Conservation (phyloP, 2,888 invertebrate species). For the Chloroclystis v-ata region DNA sequence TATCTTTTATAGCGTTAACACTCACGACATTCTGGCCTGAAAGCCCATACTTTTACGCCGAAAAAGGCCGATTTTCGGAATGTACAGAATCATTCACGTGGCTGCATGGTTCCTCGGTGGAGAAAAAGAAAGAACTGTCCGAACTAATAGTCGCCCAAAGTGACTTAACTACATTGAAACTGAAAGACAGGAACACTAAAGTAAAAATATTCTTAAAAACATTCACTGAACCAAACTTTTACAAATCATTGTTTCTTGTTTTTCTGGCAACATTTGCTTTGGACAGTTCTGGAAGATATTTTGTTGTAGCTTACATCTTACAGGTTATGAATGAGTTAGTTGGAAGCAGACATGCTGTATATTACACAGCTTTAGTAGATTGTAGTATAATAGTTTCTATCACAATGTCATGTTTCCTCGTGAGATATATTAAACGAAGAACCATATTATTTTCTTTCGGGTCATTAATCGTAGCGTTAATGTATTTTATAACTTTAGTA, state of each 20-base stretch:
- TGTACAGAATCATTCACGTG: slow-evolving; percentile 38
- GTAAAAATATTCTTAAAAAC: slow-evolving; percentile 3
- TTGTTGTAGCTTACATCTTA: slow-evolving; percentile 7
- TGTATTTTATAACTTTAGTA: slow-evolving; percentile 2
- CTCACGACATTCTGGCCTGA: slow-evolving; percentile 42
- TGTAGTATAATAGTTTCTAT: background rate
- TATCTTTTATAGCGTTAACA: slow-evolving; percentile 30
- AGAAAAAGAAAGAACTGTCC: slow-evolving; percentile 35
- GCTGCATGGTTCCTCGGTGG: slow-evolving; percentile 33
- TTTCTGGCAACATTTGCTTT: slow-evolving; percentile 5
- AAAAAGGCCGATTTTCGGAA: slow-evolving; percentile 41
- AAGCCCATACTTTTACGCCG: slow-evolving; percentile 43
- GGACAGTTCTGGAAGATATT: slow-evolving; percentile 9
- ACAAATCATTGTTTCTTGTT: slow-evolving; percentile 26
- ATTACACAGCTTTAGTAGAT: slow-evolving; percentile 5
- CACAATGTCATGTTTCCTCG: slow-evolving; percentile 8
- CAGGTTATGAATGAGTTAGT: slow-evolving; percentile 7
- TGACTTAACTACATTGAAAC: slow-evolving; percentile 12
- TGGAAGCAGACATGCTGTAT: background rate
- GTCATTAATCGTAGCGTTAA: background rate
- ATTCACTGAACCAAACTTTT: slow-evolving; percentile 35
- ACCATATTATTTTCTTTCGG: slow-evolving; percentile 10
- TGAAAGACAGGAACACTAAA: background rate
- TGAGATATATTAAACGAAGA: slow-evolving; percentile 8
- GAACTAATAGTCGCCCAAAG: slow-evolving; percentile 32